Percentiles rank a stretch among this genome's conserved stretches.
Evolutionary conservation across 2,888 invertebrate genomes (phyloP).

Genomic region (Limnephilus rhombicus): DNA sequence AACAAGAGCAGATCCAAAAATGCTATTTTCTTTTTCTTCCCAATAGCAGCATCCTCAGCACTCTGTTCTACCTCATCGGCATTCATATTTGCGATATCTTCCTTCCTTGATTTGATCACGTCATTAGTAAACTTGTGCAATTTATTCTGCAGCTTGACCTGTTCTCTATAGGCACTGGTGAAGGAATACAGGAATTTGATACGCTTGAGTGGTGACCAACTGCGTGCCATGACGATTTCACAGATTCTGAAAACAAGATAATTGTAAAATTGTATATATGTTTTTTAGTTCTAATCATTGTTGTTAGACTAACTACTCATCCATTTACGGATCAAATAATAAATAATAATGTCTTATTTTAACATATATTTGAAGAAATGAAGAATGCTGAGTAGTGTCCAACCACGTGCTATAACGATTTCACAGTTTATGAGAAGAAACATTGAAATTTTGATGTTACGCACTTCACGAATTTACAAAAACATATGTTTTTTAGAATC

Average conservation of each 20-base stretch:
- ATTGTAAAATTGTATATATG: too few species aligned
- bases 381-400: too few species aligned
- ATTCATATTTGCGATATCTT: slow-evolving; percentile 42
- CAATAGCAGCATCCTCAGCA: slow-evolving; percentile 20
- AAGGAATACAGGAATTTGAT: slow-evolving; percentile 67
- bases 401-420: too few species aligned
- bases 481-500: too few species aligned
- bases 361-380: too few species aligned
- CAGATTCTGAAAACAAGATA: not conserved
- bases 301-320: too few species aligned
- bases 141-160: slow-evolving; percentile 69
- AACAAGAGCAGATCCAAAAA: slow-evolving; percentile 71
- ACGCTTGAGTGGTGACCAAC: slow-evolving; percentile 32
- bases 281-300: too few species aligned
- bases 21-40: slow-evolving; percentile 68
- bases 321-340: too few species aligned
- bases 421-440: too few species aligned
- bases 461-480: too few species aligned
- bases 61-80: not conserved
- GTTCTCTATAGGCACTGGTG: slow-evolving; percentile 73
- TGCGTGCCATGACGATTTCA: not conserved
- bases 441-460: too few species aligned
- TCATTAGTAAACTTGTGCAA: slow-evolving; percentile 68
- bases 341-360: too few species aligned
- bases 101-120: slow-evolving; percentile 68